These are phyloP conservation scores for Dendrolimus pini DNA, from an alignment of 2,888 invertebrate genomes.

Conservation along the genomic window DNA sequence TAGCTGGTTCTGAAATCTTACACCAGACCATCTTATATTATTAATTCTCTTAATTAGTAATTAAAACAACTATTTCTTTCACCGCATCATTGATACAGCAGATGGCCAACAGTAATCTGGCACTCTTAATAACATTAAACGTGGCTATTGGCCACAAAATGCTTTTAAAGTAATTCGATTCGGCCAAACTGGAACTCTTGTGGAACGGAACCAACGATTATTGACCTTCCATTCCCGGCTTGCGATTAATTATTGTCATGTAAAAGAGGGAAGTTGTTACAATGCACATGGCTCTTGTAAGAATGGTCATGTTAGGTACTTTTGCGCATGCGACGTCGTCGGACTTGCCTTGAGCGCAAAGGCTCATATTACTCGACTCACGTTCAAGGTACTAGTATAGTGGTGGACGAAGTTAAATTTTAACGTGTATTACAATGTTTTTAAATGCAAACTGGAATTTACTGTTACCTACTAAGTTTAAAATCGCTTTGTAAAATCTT, in stretches of 20 bases:
- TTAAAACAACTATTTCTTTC: conserved; percentile 9
- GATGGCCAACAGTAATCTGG: conserved; percentile 49
- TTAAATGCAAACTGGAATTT: conserved; percentile 24
- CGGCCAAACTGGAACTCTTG: conserved; percentile 59
- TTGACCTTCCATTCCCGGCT: conserved; percentile 37
- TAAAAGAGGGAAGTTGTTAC: conserved; percentile 27
- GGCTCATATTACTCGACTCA: conserved; percentile 70
- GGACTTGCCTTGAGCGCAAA: conserved; percentile 64
- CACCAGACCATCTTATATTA: background rate
- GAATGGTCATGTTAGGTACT: conserved; percentile 40
- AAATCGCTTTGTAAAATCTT: background rate
- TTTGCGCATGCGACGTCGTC: conserved; percentile 48
- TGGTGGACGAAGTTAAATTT: conserved; percentile 41
- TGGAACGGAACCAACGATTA: conserved; percentile 49
- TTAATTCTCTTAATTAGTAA: conserved; percentile 1
- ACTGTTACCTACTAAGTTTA: conserved; percentile 24
- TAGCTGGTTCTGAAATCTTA: too few relatives aligned
- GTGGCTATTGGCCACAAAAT: conserved; percentile 68
- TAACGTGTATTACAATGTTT: conserved; percentile 33
- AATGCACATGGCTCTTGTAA: conserved; percentile 41
- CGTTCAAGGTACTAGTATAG: conserved; percentile 67
- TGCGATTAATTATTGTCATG: conserved; percentile 23
- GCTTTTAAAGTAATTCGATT: conserved; percentile 70
- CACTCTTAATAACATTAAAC: conserved; percentile 64
- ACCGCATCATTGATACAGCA: conserved; percentile 23